These are phyloP conservation scores for Polyommatus iphigenia DNA, from an alignment of 2,888 invertebrate genomes.

Conservation along the genomic window DNA sequence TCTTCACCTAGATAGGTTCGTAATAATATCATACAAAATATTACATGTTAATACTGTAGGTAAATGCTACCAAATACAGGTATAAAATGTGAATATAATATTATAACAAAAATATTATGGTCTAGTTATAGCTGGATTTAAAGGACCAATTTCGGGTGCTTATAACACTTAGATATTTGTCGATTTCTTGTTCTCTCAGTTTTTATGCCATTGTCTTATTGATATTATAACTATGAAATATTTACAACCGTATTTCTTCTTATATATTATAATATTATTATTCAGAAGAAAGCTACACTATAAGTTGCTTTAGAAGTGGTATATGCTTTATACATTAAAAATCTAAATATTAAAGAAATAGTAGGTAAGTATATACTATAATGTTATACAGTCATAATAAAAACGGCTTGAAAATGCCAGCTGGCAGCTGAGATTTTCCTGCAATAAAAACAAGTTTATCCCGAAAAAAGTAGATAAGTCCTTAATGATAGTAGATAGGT, in stretches of 20 bases:
- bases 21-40: background rate
- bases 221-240: background rate
- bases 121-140: background rate
- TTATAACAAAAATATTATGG: background rate
- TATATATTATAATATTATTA: background rate
- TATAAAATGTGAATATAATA: background rate
- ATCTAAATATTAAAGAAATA: background rate
- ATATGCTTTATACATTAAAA: background rate
- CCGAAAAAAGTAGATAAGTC: background rate
- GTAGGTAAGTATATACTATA: background rate
- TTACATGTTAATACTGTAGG: background rate
- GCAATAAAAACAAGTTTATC: background rate
- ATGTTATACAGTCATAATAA: background rate
- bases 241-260: background rate
- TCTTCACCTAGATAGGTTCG: background rate
- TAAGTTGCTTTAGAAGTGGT: background rate
- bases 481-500: background rate
- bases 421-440: background rate
- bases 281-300: background rate
- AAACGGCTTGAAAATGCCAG: background rate
- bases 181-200: background rate
- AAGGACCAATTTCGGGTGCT: background rate
- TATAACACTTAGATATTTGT: background rate
- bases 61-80: slow-evolving; percentile 7
- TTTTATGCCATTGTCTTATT: background rate